These are phyloP conservation scores for Mus spretus DNA, from an alignment of 2,797 vertebrate species.

Conservation along the genomic window DNA sequence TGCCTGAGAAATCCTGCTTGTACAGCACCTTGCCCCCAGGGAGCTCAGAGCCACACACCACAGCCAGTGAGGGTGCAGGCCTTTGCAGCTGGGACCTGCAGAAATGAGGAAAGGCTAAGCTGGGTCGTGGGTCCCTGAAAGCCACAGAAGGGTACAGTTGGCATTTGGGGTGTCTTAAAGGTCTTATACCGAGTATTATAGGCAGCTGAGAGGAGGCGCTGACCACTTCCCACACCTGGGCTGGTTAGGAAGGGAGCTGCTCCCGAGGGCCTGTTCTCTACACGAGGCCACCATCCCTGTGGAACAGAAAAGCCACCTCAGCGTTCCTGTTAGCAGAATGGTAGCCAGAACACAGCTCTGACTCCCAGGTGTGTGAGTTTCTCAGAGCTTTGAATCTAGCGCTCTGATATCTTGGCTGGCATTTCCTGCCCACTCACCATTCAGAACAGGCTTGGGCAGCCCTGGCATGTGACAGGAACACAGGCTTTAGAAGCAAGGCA, in stretches of 20 bases:
- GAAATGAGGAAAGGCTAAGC: background rate
- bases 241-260: rapidly evolving
- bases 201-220: background rate
- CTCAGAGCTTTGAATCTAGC: background rate
- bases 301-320: background rate
- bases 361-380: rapidly evolving
- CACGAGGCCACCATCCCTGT: background rate
- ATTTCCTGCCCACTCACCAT: too few relatives aligned
- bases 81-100: background rate
- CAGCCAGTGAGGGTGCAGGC: background rate
- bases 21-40: background rate
- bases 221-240: background rate
- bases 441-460: background rate
- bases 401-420: background rate
- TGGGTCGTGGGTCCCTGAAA: background rate
- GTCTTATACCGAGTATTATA: background rate
- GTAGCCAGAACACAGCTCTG: background rate
- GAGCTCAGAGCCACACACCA: background rate
- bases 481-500: background rate
- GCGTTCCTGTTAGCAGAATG: background rate
- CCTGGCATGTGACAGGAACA: background rate
- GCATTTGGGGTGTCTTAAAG: background rate
- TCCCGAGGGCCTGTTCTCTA: background rate
- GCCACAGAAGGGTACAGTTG: too few relatives aligned
- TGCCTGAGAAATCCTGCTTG: background rate